These are phyloP conservation scores for Macrosiphum euphorbiae DNA, from an alignment of 2,888 invertebrate species.

Conservation along the genomic window DNA sequence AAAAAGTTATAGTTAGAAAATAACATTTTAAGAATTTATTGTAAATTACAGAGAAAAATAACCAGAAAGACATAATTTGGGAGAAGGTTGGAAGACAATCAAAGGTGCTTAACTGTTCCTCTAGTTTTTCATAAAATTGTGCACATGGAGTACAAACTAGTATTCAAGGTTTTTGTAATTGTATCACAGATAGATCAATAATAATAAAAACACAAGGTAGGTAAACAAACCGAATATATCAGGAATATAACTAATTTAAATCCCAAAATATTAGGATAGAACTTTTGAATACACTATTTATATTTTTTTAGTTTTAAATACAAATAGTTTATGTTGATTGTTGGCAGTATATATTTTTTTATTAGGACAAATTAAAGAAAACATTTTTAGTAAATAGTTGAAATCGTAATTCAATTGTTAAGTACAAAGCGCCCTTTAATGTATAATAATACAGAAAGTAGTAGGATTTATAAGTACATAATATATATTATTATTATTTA, in stretches of 20 bases:
- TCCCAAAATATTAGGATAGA: not conserved
- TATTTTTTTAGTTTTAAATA: not conserved
- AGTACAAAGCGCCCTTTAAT: not conserved
- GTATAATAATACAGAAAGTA: not conserved
- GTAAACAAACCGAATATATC: not conserved
- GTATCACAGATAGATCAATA: conserved; percentile 34
- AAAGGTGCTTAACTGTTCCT: not conserved
- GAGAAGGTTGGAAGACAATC: not conserved
- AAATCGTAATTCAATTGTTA: not conserved
- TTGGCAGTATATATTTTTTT: not conserved
- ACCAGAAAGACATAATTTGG: not conserved
- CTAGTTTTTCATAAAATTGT: not conserved
- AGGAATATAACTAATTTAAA: not conserved
- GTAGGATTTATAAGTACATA: not conserved
- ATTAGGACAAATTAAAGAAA: not conserved
- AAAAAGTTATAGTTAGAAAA: not conserved
- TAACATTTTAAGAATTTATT: not conserved
- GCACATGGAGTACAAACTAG: not conserved
- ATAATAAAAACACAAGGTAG: conserved; percentile 5
- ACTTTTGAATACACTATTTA: not conserved
- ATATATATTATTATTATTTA: not conserved
- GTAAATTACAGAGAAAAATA: not conserved
- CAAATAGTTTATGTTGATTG: not conserved
- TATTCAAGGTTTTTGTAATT: not conserved
- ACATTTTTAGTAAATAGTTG: not conserved